Evolutionary conservation across 2,113 vertebrate genomes (phyloP).

Genomic region (Oreotragus oreotragus): DNA sequence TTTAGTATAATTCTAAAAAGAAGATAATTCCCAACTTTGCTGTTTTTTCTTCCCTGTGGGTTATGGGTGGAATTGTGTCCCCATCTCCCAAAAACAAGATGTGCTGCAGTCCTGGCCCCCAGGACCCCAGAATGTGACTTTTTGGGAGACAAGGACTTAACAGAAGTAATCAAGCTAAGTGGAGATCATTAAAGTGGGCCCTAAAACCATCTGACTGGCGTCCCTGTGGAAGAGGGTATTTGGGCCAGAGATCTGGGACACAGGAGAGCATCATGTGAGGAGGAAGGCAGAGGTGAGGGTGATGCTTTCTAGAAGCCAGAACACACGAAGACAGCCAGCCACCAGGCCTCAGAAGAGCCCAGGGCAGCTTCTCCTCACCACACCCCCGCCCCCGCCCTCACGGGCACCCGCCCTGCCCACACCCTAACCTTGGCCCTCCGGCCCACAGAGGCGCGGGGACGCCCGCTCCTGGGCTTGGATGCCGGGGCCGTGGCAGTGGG

Average conservation of each 20-base stretch:
- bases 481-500: too few species aligned
- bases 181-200: too few species aligned
- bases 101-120: rapidly evolving
- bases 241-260: not conserved
- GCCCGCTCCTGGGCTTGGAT: too few species aligned
- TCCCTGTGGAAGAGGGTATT: not conserved
- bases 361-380: too few species aligned
- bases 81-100: not conserved
- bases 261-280: rapidly evolving
- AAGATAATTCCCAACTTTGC: not conserved
- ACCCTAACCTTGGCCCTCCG: not conserved
- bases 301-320: too few species aligned
- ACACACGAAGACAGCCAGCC: rapidly evolving
- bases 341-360: rapidly evolving
- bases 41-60: not conserved
- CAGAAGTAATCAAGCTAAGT: not conserved
- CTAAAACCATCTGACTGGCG: too few species aligned
- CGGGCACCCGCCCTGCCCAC: rapidly evolving
- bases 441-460: too few species aligned
- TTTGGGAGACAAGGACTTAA: not conserved
- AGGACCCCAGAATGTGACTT: not conserved
- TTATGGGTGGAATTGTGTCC: not conserved
- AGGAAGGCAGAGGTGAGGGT: not conserved
- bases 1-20: not conserved
- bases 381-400: rapidly evolving